Base-by-base conservation (phyloP, 2,888 invertebrate genomes). In the Nemotelus nigrinus region DNA sequence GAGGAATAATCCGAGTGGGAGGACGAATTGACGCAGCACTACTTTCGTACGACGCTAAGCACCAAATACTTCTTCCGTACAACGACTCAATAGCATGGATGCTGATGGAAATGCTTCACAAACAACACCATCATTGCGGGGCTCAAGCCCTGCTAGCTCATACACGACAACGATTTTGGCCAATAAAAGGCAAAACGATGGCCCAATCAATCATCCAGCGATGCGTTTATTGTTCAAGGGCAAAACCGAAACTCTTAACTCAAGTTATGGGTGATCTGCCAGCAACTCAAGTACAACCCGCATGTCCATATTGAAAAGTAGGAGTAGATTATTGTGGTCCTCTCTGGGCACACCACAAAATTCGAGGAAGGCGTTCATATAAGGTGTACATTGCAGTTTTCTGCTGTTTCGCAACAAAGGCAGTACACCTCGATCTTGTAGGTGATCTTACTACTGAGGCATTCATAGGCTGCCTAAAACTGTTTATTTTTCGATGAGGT, bases 41-140 rank as follows among this genome's bases (percentile, higher is more conserved):
- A 58, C 7, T 58, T 43, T 8, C 77, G 43, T 79, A 72, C 53
- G 78, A 80, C 45, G 80, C 79, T 60, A 82, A 81, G 47, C 81
- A 82, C 80, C 82, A 81, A 2, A 80, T 83, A 7, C 53, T 84
- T 3, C 39, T 84, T 45, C 82, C 83, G 8, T 72, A 80, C 10
- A 63, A 71, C 44, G 70, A 79, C 63, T 58, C 39, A 8, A 77
- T 81, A 25, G 50, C 68, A 6, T 71, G 78, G 77, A 25, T 70
- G 48, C 55, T 74, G 8, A 70, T 80, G 25, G 7, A 50, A 50
- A 50, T 7, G 7, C 5, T 50, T 50, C 5, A 50, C 10, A 50
- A 50, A 7, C 50, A 10, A 50, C 50, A 50, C 10, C 50, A 1
- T 10, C 50, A 50, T 10, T 50, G 50, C 10, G 50, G 50, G 1